Conservation (phyloP, 2,113 vertebrate genomes). For the Lagopus leucura region DNA sequence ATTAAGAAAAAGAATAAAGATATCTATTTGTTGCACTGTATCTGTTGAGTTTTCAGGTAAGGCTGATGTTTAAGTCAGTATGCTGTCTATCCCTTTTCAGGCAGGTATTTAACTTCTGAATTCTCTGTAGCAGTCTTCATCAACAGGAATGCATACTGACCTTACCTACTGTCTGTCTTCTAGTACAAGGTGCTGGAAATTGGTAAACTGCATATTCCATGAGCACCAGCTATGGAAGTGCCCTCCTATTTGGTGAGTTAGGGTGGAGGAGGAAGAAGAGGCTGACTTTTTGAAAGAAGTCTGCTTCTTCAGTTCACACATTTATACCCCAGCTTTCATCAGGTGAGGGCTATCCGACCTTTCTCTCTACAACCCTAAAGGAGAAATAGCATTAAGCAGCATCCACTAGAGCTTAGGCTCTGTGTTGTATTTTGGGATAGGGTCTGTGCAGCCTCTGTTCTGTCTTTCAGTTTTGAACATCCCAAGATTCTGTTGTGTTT, state of each 20-base stretch:
- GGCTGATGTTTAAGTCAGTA: background rate
- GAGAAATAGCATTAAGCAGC: background rate
- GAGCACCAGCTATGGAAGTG: background rate
- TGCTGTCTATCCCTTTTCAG: background rate
- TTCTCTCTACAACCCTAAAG: background rate
- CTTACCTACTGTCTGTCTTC: background rate
- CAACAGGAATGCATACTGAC: background rate
- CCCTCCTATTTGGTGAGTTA: background rate
- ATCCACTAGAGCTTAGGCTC: background rate
- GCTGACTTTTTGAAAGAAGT: background rate
- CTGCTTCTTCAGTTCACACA: background rate
- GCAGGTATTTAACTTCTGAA: background rate
- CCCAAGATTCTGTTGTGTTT: background rate
- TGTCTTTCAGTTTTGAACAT: background rate
- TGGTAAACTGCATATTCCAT: background rate
- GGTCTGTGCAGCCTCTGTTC: background rate
- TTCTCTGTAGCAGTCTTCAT: background rate
- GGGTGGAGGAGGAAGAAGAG: background rate
- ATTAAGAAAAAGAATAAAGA: conserved; percentile 57
- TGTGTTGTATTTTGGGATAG: background rate
- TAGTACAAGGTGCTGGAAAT: background rate
- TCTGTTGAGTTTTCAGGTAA: background rate
- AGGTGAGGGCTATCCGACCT: background rate
- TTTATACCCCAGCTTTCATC: background rate
- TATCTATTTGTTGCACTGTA: conserved; percentile 5